Percentiles rank a stretch among this genome's conserved stretches.
Evolutionary conservation across 2,797 vertebrate species (phyloP).

Genomic region (Pseudochirops cupreus): DNA sequence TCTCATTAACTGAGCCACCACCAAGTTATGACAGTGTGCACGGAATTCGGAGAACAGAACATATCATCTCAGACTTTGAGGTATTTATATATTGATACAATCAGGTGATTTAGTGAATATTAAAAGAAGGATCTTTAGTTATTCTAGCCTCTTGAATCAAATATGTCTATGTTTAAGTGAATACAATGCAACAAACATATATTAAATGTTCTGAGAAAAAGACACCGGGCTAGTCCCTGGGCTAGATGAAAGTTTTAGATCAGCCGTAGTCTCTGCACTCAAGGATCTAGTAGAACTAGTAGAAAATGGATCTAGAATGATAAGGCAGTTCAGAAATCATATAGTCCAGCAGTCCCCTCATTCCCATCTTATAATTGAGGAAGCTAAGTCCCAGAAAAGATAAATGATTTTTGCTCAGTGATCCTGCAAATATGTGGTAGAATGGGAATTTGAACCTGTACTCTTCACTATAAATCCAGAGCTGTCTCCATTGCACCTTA

Average conservation of each 20-base stretch:
- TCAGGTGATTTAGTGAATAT: neutral
- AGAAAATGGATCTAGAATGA: neutral
- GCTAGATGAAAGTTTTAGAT: neutral
- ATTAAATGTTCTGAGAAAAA: neutral
- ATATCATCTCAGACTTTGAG: constrained; percentile 87
- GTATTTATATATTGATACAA: constrained; percentile 78
- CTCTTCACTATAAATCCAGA: neutral
- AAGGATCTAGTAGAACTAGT: neutral
- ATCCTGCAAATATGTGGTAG: neutral
- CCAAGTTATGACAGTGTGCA: constrained; percentile 89
- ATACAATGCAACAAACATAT: neutral
- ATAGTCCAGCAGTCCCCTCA: too few species aligned
- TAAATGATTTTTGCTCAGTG: neutral
- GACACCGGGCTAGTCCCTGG: neutral
- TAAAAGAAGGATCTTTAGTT: neutral
- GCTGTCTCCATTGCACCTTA: neutral
- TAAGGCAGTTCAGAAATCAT: neutral
- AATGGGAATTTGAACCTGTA: neutral
- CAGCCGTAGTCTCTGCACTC: neutral
- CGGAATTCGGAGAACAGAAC: constrained; percentile 80
- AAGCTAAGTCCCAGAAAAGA: neutral
- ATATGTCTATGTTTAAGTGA: constrained; percentile 37
- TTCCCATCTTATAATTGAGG: neutral
- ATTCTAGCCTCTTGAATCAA: constrained; percentile 30
- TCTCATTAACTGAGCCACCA: constrained; percentile 85